Evolutionary conservation across 2,797 vertebrate species (phyloP).

Genomic region (Mionectes olivaceus): DNA sequence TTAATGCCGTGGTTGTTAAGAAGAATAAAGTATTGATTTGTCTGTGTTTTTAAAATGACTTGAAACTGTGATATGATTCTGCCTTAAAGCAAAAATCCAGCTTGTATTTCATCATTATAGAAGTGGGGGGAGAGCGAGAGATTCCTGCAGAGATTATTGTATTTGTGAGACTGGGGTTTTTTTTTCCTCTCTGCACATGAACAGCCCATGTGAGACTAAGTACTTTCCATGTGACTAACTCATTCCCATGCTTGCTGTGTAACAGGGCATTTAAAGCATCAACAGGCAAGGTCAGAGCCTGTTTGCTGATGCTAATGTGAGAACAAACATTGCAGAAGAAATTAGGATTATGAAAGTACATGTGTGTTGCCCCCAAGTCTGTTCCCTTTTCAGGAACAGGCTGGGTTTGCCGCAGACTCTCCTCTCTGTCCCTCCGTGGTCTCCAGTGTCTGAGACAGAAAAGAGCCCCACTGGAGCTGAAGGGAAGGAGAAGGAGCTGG

Average conservation of each 20-base stretch:
- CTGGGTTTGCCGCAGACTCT: background rate
- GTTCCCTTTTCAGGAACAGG: background rate
- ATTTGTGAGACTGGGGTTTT: slow-evolving; percentile 59
- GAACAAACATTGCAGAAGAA: slow-evolving; percentile 46
- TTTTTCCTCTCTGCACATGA: slow-evolving; percentile 80
- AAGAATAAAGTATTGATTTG: slow-evolving; percentile 24
- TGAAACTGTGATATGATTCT: slow-evolving; percentile 38
- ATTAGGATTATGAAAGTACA: slow-evolving; percentile 24
- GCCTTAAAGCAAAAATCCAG: slow-evolving; percentile 52
- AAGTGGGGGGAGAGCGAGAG: background rate
- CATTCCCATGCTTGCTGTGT: slow-evolving; percentile 70
- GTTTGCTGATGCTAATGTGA: slow-evolving; percentile 32
- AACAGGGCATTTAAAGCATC: slow-evolving; percentile 61
- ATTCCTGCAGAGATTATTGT: slow-evolving; percentile 76
- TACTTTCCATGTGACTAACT: slow-evolving; percentile 84
- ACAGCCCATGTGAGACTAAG: slow-evolving; percentile 85
- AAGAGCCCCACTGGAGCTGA: background rate
- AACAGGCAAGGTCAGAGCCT: slow-evolving; percentile 58
- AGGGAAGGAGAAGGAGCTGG: background rate
- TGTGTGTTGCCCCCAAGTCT: background rate
- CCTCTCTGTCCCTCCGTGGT: background rate
- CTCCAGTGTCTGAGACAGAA: background rate
- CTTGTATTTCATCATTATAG: slow-evolving; percentile 44
- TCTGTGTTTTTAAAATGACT: background rate
- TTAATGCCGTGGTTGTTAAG: background rate